These are phyloP conservation scores for Toxotes lorentzi DNA, from an alignment of 2,797 vertebrate genomes.

Conservation along the genomic window DNA sequence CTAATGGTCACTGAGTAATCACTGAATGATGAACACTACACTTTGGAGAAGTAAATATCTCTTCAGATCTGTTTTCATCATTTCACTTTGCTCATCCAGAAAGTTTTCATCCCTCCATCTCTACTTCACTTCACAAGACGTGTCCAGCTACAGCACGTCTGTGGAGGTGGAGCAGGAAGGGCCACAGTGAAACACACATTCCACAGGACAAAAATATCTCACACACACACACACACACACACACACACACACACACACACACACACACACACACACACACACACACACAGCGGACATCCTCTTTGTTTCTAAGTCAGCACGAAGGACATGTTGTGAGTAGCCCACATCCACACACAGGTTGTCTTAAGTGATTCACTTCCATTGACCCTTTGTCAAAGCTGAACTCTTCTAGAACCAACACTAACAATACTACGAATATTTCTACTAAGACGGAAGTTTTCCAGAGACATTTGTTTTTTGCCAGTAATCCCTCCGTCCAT, in stretches of 20 bases:
- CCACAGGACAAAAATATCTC: conserved; percentile 65
- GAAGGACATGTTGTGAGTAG: conserved; percentile 52
- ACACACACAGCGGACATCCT: conserved; percentile 47
- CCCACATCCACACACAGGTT: neutral
- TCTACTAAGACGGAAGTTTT: no score
- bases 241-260: conserved; percentile 28
- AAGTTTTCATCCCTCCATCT: neutral
- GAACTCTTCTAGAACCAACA: neutral
- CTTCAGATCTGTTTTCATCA: neutral
- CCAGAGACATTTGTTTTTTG: no score
- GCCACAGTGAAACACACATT: conserved; percentile 62
- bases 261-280: conserved; percentile 18
- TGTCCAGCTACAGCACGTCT: neutral
- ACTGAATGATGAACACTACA: neutral
- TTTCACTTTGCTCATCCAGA: neutral
- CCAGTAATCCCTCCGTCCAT: no score
- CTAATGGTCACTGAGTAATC: no score
- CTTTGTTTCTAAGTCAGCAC: conserved; percentile 52
- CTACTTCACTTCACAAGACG: neutral
- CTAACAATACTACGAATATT: neutral
- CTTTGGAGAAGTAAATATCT: neutral
- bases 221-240: conserved; percentile 34
- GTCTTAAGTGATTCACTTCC: conserved; percentile 24
- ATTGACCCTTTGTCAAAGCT: conserved; percentile 15
- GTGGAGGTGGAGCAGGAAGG: conserved; percentile 74